phyloP scores from a whole-genome alignment of 2,888 invertebrate genomes.

The Dioctria rufipes region DNA sequence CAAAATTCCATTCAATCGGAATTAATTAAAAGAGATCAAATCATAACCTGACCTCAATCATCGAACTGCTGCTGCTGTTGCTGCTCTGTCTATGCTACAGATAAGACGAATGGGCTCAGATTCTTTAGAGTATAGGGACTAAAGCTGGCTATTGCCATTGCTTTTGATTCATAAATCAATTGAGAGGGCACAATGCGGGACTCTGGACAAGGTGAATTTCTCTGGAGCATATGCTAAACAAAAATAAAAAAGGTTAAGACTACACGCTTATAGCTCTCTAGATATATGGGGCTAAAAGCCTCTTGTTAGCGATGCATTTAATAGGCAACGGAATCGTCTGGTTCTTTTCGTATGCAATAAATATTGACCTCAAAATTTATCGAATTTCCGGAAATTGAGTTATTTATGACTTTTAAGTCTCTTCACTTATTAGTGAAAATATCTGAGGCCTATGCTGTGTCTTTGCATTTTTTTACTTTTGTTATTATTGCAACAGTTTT shows the following conservation, averaged over 20 bases:
- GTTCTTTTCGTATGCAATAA: slow-evolving; percentile 21
- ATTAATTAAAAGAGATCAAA: slow-evolving; percentile 45
- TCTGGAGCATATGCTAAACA: background rate
- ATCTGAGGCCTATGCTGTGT: no score
- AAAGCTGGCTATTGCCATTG: no score
- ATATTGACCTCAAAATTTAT: slow-evolving; percentile 30
- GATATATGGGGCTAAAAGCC: slow-evolving; percentile 23
- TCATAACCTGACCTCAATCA: slow-evolving; percentile 37
- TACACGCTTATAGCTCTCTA: background rate
- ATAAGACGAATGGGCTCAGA: no score
- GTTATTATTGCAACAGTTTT: no score
- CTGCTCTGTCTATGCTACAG: no score
- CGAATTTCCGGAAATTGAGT: slow-evolving; percentile 27
- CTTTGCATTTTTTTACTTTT: no score
- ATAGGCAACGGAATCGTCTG: background rate
- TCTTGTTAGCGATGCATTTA: slow-evolving; percentile 5
- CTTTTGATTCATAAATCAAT: slow-evolving; percentile 19
- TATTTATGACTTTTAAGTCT: background rate
- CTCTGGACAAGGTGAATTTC: slow-evolving; percentile 23
- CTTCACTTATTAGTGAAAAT: no score
- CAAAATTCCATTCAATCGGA: slow-evolving; percentile 42
- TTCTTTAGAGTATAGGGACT: no score
- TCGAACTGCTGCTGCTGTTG: slow-evolving; percentile 10
- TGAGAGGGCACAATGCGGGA: slow-evolving; percentile 22
- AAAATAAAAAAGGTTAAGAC: background rate